Evolutionary conservation across 2,888 invertebrate species (phyloP).

Genomic region (Luffia ferchaultella): DNA sequence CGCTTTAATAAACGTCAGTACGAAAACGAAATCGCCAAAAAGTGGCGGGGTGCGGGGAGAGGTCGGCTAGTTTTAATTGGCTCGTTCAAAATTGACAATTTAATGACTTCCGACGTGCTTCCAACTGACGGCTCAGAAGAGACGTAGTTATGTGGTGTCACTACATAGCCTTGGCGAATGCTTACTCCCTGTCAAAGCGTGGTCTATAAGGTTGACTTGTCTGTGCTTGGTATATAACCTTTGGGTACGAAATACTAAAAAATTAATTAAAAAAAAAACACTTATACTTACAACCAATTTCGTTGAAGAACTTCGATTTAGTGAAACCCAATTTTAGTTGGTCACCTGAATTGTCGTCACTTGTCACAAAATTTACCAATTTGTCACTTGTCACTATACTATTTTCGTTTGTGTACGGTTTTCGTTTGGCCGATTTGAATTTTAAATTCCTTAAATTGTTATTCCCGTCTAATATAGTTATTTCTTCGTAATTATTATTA

Average conservation of each 20-base stretch:
- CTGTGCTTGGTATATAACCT: too few relatives aligned
- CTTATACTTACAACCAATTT: conserved; percentile 71
- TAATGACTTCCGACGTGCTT: too few relatives aligned
- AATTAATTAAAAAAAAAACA: not conserved
- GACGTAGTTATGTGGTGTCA: too few relatives aligned
- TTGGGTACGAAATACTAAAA: not conserved
- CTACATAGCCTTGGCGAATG: too few relatives aligned
- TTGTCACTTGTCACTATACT: conserved; percentile 15
- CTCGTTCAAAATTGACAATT: too few relatives aligned
- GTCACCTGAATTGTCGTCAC: conserved; percentile 11
- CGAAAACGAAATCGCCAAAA: too few relatives aligned
- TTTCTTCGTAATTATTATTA: conserved; percentile 44
- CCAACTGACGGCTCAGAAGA: too few relatives aligned
- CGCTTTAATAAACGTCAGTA: too few relatives aligned
- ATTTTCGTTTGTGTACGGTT: not conserved
- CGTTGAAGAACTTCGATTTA: conserved; percentile 73
- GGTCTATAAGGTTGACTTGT: too few relatives aligned
- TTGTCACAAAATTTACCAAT: conserved; percentile 1
- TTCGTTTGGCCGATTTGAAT: conserved; percentile 29
- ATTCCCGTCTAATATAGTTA: conserved; percentile 38
- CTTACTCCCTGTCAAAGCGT: too few relatives aligned
- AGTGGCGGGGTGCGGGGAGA: too few relatives aligned
- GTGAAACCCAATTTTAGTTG: conserved; percentile 4
- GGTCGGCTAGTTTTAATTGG: too few relatives aligned
- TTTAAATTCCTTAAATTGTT: conserved; percentile 45